Evolutionary conservation across 2,113 vertebrate species (phyloP), one percentile per base, ranked within the genome.

Genomic region (Axis porcinus): DNA sequence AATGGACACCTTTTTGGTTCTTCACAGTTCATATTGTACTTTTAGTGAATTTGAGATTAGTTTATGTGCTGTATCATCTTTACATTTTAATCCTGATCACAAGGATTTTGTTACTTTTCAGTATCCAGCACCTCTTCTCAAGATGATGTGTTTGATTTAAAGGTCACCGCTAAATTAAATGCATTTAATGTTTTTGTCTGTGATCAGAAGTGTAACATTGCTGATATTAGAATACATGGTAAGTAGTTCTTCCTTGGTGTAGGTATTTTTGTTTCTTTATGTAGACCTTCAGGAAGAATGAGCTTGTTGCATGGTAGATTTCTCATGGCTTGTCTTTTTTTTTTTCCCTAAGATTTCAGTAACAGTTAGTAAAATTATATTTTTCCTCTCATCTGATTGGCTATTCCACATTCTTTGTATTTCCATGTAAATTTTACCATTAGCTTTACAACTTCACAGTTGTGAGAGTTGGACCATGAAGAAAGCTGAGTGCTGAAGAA

Each of bases 191-290:
- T 99, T 36, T 97, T 99, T 57, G 98, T 99, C 57, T 99, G 99
- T 98, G 99, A 99, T 98, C 99, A 99, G 98, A 98, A 97, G 13
- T 98, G 98, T 97, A 98, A 98, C 94, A 99, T 99, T 98, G 99
- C 99, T 43, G 99, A 99, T 97, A 99, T 99, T 92, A 99, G 99
- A 97, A 99, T 99, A 98, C 99, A 99, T 97, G 99, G 99, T 99
- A 97, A 98, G 95, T 1, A 50, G 55, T 81, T 45, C 40, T 76
- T 93, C 25, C n/a, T 87, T 92, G 57, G 14, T 60, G 2, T 58
- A 27, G 21, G 1, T 96, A 64, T 23, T 91, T 92, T 43, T 43
- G 27, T 74, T 52, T 86, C 7, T 81, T 86, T 47, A 0, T 1
- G 2, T 3, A 94, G 87, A 13, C 23, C 55, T 60, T 16, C 19